A percentile compares a stretch with the other conserved stretches of the same genome.
phyloP scores from a whole-genome alignment of 1,140 invertebrate genomes.

The Dendroctonus valens region DNA sequence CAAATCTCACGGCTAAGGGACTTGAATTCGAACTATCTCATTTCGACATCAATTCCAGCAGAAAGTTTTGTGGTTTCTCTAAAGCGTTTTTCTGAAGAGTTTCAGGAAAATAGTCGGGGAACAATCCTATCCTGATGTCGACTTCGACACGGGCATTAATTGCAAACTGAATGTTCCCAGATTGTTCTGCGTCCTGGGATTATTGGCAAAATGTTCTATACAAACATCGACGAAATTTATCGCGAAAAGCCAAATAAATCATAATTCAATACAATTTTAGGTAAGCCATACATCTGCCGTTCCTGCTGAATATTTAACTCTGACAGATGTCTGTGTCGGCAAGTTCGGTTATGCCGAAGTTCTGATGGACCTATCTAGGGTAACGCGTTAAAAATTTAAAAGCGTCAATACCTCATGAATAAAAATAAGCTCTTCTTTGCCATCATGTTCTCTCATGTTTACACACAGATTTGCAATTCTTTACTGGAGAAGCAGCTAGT shows the following conservation, averaged over 20 bases:
- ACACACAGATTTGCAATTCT: too few species aligned
- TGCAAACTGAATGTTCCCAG: background rate
- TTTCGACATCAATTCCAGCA: background rate
- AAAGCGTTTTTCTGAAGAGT: too few species aligned
- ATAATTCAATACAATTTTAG: background rate
- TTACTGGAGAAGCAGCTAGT: too few species aligned
- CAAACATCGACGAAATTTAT: too few species aligned
- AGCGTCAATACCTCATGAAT: background rate
- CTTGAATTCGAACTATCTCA: background rate
- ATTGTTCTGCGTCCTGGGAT: background rate
- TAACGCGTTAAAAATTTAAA: slow-evolving; percentile 4
- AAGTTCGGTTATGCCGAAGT: background rate
- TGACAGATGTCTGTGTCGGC: slow-evolving; percentile 1
- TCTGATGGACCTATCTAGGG: background rate
- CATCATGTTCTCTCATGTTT: background rate
- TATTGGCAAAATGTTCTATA: background rate
- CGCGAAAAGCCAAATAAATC: background rate
- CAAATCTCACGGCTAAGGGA: slow-evolving; percentile 2
- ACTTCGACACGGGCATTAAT: too few species aligned
- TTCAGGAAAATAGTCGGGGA: background rate
- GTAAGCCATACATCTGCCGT: background rate
- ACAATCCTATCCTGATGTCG: too few species aligned
- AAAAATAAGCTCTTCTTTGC: background rate
- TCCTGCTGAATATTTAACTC: background rate
- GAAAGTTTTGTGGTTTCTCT: too few species aligned